A percentile compares a stretch with the other conserved stretches of the same genome.
Evolutionary conservation across 2,113 vertebrate genomes (phyloP).

Genomic region (Aegithalos caudatus): DNA sequence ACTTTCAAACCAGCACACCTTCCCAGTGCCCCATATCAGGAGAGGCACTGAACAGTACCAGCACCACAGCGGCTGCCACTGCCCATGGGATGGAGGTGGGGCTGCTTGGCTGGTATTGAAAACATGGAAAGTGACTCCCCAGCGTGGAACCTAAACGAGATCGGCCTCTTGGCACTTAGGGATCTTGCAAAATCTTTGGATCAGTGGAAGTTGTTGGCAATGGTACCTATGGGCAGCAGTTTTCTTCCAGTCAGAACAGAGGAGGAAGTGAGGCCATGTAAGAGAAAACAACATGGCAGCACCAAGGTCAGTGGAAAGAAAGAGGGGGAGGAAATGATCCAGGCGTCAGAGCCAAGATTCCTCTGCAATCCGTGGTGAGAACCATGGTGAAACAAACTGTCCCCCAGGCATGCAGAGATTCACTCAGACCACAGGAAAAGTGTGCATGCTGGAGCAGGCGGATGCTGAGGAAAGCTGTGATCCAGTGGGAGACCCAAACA

Average conservation of each 20-base stretch:
- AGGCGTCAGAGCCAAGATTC: fast-evolving
- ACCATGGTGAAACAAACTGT: neutral
- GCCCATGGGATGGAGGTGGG: fast-evolving
- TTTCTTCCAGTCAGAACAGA: too few relatives aligned
- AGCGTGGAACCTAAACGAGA: fast-evolving
- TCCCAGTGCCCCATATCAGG: neutral
- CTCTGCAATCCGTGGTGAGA: neutral
- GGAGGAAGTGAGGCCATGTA: neutral
- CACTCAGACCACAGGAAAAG: neutral
- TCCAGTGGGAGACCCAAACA: neutral
- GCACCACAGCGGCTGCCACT: fast-evolving
- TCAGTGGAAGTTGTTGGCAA: neutral
- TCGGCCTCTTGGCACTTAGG: fast-evolving
- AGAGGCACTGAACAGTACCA: fast-evolving
- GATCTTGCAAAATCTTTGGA: neutral
- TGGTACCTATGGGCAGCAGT: neutral
- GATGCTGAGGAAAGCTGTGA: neutral
- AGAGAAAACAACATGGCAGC: neutral
- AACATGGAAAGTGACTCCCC: neutral
- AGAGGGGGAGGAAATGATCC: neutral
- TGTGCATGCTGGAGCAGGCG: fast-evolving
- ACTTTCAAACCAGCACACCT: too few relatives aligned
- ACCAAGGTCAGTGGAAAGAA: neutral
- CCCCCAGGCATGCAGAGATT: neutral
- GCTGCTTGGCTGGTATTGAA: fast-evolving